phyloP scores from a whole-genome alignment of 2,888 invertebrate genomes.

The Mythimna vitellina region DNA sequence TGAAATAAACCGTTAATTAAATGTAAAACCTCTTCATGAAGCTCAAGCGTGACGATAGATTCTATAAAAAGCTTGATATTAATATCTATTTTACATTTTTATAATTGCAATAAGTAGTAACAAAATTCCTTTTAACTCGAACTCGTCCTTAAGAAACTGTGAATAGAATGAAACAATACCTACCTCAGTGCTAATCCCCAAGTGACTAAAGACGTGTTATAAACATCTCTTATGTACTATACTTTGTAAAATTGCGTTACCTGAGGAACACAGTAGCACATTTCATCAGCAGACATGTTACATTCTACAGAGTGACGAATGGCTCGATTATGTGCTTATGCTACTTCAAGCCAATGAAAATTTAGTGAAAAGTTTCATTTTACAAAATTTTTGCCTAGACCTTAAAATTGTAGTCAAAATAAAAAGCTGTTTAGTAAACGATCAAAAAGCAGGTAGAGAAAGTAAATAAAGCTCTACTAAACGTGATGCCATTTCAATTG shows the following conservation, averaged over 20 bases:
- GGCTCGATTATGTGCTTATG: constrained; percentile 5
- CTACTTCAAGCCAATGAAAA: constrained; percentile 9
- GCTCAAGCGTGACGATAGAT: not conserved
- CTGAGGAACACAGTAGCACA: constrained; percentile 28
- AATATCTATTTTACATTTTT: not conserved
- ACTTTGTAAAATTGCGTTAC: constrained; percentile 4
- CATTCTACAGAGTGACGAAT: constrained; percentile 34
- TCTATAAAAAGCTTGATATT: not conserved
- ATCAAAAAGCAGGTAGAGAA: constrained; percentile 76
- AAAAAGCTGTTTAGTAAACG: constrained; percentile 69
- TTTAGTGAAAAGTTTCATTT: constrained; percentile 15
- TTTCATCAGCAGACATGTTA: constrained; percentile 40
- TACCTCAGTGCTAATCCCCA: not conserved
- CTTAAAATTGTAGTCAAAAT: constrained; percentile 67
- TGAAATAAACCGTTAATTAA: constrained; percentile 42
- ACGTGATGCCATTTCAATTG: constrained; percentile 15
- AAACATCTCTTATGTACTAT: constrained; percentile 19
- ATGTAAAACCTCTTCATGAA: constrained; percentile 25
- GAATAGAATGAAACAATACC: constrained; percentile 13
- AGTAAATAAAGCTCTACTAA: constrained; percentile 59
- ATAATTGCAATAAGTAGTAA: not conserved
- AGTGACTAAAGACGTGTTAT: constrained; percentile 14
- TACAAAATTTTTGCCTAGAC: constrained; percentile 21
- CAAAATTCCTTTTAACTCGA: not conserved
- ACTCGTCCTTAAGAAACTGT: not conserved